phyloP scores from a whole-genome alignment of 2,113 vertebrate species.

The Chascanopsetta lugubris region DNA sequence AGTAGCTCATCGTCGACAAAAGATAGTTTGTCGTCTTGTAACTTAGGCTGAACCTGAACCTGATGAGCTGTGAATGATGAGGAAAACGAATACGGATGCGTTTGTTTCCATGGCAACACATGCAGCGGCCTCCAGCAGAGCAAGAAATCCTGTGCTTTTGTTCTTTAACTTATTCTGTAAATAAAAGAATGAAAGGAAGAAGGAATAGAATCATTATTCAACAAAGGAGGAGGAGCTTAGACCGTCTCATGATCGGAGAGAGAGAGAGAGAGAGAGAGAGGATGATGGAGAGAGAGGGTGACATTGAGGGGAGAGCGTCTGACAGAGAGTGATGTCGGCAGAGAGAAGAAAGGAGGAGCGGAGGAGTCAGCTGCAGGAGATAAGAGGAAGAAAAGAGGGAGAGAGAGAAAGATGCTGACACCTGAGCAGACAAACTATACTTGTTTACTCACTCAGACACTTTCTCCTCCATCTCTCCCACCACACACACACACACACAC shows the following conservation, averaged over 20 bases:
- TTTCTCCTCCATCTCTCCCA: conserved; percentile 7
- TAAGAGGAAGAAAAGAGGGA: not conserved
- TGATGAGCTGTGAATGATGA: not conserved
- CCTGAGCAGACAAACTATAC: conserved; percentile 7
- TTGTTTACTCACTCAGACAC: conserved; percentile 25
- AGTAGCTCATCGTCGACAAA: too few relatives aligned
- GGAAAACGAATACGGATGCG: not conserved
- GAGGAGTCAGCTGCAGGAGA: conserved; percentile 9
- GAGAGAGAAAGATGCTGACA: conserved; percentile 25
- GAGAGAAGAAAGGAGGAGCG: conserved; percentile 7
- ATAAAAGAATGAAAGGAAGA: too few relatives aligned
- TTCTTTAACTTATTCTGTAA: too few relatives aligned
- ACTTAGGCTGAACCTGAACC: not conserved
- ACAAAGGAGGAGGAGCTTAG: conserved; percentile 3
- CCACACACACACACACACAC: conserved; percentile 15
- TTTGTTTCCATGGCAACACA: too few relatives aligned
- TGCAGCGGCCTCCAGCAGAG: too few relatives aligned
- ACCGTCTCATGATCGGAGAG: conserved; percentile 13
- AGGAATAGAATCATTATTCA: too few relatives aligned
- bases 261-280: conserved; percentile 15
- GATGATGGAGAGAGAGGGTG: conserved; percentile 16
- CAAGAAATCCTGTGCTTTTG: too few relatives aligned
- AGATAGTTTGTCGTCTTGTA: not conserved
- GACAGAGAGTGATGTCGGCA: conserved; percentile 8
- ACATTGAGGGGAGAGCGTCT: not conserved